A percentile compares a stretch with the other conserved stretches of the same genome.
These are phyloP conservation scores for Microhierax caerulescens DNA, from an alignment of 2,797 vertebrate genomes.

Conservation along the genomic window DNA sequence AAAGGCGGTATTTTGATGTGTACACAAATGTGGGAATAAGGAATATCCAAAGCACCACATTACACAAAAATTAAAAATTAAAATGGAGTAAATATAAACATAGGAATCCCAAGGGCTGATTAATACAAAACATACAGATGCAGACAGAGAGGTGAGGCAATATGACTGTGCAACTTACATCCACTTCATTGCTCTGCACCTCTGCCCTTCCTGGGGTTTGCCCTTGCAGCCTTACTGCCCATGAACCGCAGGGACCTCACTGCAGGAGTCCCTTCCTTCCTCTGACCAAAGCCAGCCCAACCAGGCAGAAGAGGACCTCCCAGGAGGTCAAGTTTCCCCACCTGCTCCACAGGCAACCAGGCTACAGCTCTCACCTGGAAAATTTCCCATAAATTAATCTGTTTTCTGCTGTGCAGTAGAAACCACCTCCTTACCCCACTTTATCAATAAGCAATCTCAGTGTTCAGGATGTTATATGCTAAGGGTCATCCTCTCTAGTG, in stretches of 20 bases:
- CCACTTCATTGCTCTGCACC: fast-evolving
- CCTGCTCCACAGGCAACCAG: background rate
- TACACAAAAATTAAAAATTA: background rate
- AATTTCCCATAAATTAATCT: background rate
- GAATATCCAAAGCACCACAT: background rate
- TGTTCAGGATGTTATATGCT: background rate
- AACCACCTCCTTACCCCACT: background rate
- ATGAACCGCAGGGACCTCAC: background rate
- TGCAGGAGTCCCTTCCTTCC: background rate
- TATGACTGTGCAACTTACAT: fast-evolving
- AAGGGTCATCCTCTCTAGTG: background rate
- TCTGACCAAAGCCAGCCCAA: background rate
- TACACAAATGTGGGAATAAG: background rate
- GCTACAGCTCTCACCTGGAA: background rate
- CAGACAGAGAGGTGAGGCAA: background rate
- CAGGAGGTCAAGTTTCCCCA: fast-evolving
- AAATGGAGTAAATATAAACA: background rate
- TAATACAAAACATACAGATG: fast-evolving
- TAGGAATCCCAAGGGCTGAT: background rate
- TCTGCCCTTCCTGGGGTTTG: background rate
- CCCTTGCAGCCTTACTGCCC: background rate
- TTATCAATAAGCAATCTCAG: background rate
- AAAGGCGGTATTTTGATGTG: background rate
- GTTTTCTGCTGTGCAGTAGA: background rate
- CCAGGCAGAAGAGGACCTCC: fast-evolving